Base-by-base conservation (phyloP, 2,113 vertebrate genomes). In the Euleptes europaea region DNA sequence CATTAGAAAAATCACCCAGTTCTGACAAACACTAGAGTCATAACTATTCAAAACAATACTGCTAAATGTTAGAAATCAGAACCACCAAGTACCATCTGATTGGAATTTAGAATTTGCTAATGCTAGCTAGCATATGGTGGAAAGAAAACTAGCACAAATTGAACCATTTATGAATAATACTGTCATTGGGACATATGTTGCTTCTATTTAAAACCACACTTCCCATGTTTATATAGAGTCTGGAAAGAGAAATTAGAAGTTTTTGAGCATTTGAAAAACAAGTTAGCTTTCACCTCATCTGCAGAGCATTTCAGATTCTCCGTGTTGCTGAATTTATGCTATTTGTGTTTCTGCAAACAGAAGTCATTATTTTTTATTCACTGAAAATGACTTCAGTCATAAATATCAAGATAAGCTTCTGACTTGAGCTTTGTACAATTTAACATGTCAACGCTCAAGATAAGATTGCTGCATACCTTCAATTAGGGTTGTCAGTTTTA, bases 361-460 rank as follows among this genome's bases (percentile, higher is more conserved):
- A 82, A 73, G 35, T 71, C 86, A 17, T 2, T 44, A 71, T 81
- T 88, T 90, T 83, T 86, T 90, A 60, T 54, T 91, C 70, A 82
- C 6, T 89, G 74, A 78, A 90, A 91, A 92, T 84, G 9, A 7
- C 84, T 73, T 75, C 90, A 57, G 1, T 92, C 38, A 78, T 84
- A 85, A 93, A 91, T 84, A 49, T 90, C 31, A 88, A 26, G 40
- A 31, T 85, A 88, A 63, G 65, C 9, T 89, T 84, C 75, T 60
- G 57, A 4, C 69, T 87, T 80, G 65, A 91, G 5, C 23, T 9
- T 70, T 44, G 85, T 44, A 31, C 1, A 81, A 78, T 84, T 73
- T 84, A 85, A 38, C 54, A 77, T 83, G n/a, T 85, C 70, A 92
- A 72, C 86, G 88, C 54, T 80, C n/a, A 88, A 60, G 49, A 88